Conservation (phyloP, 2,797 vertebrate genomes). For the Oreochromis grahami region DNA sequence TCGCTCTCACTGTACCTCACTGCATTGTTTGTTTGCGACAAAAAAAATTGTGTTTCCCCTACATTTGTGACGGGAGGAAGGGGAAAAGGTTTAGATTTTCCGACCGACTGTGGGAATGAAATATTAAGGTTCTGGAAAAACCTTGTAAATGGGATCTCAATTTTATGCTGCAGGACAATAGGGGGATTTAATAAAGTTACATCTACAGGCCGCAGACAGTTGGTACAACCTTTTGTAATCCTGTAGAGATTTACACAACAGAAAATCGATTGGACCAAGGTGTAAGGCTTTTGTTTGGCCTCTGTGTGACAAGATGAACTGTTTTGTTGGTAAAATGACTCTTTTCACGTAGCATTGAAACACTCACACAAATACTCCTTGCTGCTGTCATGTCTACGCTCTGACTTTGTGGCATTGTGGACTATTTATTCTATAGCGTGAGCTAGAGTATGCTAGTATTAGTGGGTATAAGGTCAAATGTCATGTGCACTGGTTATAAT, state of each 20-base stretch:
- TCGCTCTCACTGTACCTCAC: not conserved
- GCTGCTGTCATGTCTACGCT: not conserved
- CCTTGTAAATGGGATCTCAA: constrained; percentile 6
- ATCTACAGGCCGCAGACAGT: constrained; percentile 5
- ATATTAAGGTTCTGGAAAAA: constrained; percentile 7
- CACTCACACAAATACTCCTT: not conserved
- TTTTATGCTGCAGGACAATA: constrained; percentile 15
- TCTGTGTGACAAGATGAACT: not conserved
- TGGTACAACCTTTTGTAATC: constrained; percentile 10
- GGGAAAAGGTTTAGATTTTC: not conserved
- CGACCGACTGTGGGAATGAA: not conserved
- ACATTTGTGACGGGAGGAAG: not conserved
- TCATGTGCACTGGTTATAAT: constrained; percentile 24
- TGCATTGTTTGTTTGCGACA: constrained; percentile 41
- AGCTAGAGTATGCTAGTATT: not conserved
- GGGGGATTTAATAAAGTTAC: constrained; percentile 4
- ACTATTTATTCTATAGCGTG: not conserved
- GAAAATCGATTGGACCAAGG: constrained; percentile 12
- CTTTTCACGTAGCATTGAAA: constrained; percentile 6
- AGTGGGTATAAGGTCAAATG: constrained; percentile 42
- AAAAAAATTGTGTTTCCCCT: constrained; percentile 13
- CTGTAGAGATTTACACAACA: constrained; percentile 5
- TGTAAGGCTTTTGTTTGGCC: constrained; percentile 5
- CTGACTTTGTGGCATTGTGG: not conserved
- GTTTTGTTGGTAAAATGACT: constrained; percentile 15